A percentile compares a stretch with the other conserved stretches of the same genome.
phyloP scores from a whole-genome alignment of 2,113 vertebrate species.

The Phyllopteryx taeniolatus region DNA sequence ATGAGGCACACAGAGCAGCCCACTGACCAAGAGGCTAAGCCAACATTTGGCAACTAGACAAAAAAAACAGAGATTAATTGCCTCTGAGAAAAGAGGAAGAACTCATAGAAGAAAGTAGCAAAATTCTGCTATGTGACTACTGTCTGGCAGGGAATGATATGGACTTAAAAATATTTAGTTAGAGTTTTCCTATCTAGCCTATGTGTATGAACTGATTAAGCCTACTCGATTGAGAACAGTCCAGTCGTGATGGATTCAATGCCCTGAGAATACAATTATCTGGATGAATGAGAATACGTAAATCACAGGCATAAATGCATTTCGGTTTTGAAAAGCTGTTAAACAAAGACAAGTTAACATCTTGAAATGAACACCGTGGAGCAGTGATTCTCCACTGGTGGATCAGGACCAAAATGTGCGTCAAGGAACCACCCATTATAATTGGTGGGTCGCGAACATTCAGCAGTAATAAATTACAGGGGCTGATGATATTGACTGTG shows the following conservation, averaged over 20 bases:
- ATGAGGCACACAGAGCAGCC: constrained; percentile 40
- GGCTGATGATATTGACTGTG: no score
- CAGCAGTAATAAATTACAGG: no score
- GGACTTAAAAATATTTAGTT: constrained; percentile 3
- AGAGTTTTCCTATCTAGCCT: neutral
- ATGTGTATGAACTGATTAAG: neutral
- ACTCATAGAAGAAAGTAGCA: constrained; percentile 30
- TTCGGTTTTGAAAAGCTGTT: neutral
- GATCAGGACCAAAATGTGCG: no score
- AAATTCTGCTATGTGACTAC: constrained; percentile 31
- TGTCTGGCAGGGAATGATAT: constrained; percentile 29
- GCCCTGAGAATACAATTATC: neutral
- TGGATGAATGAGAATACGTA: neutral
- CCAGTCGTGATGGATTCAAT: neutral
- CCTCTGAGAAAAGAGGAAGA: constrained; percentile 40
- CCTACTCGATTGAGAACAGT: neutral
- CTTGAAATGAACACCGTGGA: neutral
- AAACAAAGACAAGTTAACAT: neutral
- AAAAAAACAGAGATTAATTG: constrained; percentile 50
- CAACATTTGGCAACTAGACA: constrained; percentile 62
- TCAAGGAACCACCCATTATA: no score
- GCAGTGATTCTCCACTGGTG: no score
- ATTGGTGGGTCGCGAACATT: no score
- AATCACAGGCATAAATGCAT: neutral
- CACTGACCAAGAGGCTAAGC: constrained; percentile 51